phyloP scores from a whole-genome alignment of 2,888 invertebrate species.

The Labia minor region DNA sequence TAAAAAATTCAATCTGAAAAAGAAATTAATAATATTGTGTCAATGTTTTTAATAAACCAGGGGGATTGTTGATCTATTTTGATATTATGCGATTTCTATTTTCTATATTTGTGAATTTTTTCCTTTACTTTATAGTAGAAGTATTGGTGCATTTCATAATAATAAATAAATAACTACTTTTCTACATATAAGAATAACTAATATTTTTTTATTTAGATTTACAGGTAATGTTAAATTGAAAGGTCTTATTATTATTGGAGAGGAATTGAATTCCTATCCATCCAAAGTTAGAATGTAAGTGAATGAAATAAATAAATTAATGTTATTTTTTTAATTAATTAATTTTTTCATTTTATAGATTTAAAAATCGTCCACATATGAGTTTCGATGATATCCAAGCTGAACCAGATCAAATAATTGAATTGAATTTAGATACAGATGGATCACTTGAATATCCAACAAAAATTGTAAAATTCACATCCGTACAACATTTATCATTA shows the following conservation, averaged over 20 bases:
- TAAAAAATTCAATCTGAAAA: no score
- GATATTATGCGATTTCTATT: no score
- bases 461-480: constrained; percentile 84
- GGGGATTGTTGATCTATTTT: no score
- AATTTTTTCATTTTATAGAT: constrained; percentile 45
- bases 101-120: no score
- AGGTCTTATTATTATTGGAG: constrained; percentile 86
- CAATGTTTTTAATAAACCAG: no score
- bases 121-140: no score
- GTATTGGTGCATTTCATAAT: no score
- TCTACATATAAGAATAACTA: no score
- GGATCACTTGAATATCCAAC: constrained; percentile 80
- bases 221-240: constrained; percentile 91
- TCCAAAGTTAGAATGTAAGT: constrained; percentile 76
- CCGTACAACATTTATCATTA: constrained; percentile 76
- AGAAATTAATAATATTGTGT: no score
- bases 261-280: constrained; percentile 76
- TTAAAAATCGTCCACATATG: constrained; percentile 87
- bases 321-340: neutral
- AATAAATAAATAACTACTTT: no score
- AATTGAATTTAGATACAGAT: constrained; percentile 63
- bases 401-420: constrained; percentile 80
- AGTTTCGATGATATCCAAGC: constrained; percentile 76
- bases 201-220: constrained; percentile 47
- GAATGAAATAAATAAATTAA: no score